Base-by-base conservation (phyloP, 2,888 invertebrate species). In the Drosophila parthenogenetica region DNA sequence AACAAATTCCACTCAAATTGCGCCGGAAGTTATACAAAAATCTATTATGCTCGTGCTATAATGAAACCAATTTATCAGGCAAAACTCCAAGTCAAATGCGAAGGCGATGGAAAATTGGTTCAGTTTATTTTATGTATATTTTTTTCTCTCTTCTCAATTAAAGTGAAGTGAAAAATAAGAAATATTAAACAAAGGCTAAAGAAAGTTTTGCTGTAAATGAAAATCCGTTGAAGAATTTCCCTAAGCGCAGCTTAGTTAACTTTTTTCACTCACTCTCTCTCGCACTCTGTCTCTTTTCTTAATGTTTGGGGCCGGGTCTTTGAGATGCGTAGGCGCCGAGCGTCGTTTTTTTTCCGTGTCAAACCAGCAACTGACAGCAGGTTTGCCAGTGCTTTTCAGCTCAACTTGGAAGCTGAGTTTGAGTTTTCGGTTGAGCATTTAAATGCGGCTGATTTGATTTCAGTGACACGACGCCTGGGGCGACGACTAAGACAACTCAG, bases 301-400 rank as follows among this genome's bases (percentile, higher is more conserved):
- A 46, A 25, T 46, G 46, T 48, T 22, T 65, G 72, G 60, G 73
- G 77, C 77, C 68, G 63, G 53, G 77, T 64, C 64, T 53, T 16
- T 29, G 40, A 65, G 78, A 86, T 85, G 85, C 85, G 85, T 85
- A 85, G 85, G 85, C 85, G 85, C 85, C 85, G 62, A 68, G 76
- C 84, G 78, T 86, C 78, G 81, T 83, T 25, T 87, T 74, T 69
- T 80, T 86, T 72, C 65, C 89, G 87, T 85, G 89, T 87, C 89
- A 89, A 75, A 77, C 79, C 87, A 84, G 85, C 85, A 73, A 87
- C 89, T 87, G 85, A 89, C 89, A 89, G 87, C 85, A 85, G 85
- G 85, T 85, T 85, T 85, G 81, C 81, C 78, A 69, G 67, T 43
- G 74, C 68, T 63, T 66, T 53, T 39, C 13, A 45, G 57, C 32